Percentiles rank a stretch among this genome's conserved stretches.
Conservation (phyloP, 2,797 vertebrate genomes). For the Austrolebias charrua region DNA sequence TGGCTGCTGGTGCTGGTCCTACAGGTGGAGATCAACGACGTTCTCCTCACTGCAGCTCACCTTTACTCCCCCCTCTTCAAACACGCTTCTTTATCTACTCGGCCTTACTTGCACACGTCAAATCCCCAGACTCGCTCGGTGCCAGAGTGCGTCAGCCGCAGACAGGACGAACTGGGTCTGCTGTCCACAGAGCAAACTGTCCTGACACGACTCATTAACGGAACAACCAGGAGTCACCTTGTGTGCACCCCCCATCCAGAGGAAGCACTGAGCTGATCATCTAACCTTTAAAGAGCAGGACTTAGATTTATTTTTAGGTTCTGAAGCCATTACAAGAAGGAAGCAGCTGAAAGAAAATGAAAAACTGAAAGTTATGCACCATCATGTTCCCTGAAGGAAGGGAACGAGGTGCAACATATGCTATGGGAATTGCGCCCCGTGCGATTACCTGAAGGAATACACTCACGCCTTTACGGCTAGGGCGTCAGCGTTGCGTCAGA, state of each 20-base stretch:
- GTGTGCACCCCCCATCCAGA: slow-evolving; percentile 35
- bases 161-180: slow-evolving; percentile 25
- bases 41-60: slow-evolving; percentile 7
- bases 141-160: slow-evolving; percentile 55
- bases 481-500: too few relatives aligned
- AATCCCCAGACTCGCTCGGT: slow-evolving; percentile 55
- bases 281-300: slow-evolving; percentile 6
- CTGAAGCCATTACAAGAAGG: too few relatives aligned
- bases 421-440: too few relatives aligned
- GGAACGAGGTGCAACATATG: too few relatives aligned
- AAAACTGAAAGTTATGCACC: too few relatives aligned
- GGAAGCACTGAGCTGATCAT: slow-evolving; percentile 16
- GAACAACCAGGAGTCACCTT: slow-evolving; percentile 16
- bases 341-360: too few relatives aligned
- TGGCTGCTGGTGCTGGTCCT: slow-evolving; percentile 1
- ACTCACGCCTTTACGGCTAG: too few relatives aligned
- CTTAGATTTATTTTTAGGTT: neutral
- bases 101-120: slow-evolving; percentile 44
- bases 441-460: too few relatives aligned
- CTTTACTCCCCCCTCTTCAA: neutral
- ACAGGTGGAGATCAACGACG: neutral
- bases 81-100: slow-evolving; percentile 42
- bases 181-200: slow-evolving; percentile 25
- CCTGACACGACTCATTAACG: slow-evolving; percentile 25
- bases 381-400: too few relatives aligned